Evolutionary conservation across 1,140 invertebrate species (phyloP).

Genomic region (Dryas iulia): DNA sequence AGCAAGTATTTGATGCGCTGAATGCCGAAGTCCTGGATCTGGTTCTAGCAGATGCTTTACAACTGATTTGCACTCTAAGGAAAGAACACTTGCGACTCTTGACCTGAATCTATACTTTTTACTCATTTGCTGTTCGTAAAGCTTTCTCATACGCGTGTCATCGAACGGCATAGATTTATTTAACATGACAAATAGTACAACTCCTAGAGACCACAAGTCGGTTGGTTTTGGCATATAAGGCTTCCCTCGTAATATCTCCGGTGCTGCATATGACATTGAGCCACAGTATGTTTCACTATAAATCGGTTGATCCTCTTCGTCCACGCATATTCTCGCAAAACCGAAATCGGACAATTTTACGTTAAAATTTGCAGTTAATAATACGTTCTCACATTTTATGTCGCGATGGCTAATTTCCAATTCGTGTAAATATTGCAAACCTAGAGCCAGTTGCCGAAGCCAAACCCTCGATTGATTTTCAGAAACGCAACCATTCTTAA

Average conservation of each 20-base stretch:
- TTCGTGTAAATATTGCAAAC: constrained; percentile 86
- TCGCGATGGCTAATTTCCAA: constrained; percentile 88
- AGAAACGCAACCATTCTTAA: constrained; percentile 82
- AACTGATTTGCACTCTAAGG: constrained; percentile 80
- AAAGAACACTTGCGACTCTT: constrained; percentile 77
- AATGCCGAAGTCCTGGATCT: constrained; percentile 67
- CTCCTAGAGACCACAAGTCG: constrained; percentile 86
- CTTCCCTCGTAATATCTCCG: constrained; percentile 84
- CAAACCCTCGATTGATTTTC: constrained; percentile 85
- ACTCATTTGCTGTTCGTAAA: constrained; percentile 83
- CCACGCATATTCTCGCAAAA: constrained; percentile 82
- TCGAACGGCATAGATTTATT: constrained; percentile 92
- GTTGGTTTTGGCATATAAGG: constrained; percentile 84
- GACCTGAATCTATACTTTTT: constrained; percentile 84
- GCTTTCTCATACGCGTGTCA: constrained; percentile 85
- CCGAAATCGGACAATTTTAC: constrained; percentile 91
- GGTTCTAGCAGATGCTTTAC: constrained; percentile 85
- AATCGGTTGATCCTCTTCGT: constrained; percentile 77
- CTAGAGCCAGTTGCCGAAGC: constrained; percentile 85
- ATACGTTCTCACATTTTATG: constrained; percentile 90
- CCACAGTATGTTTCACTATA: constrained; percentile 87
- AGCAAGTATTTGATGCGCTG: constrained; percentile 52
- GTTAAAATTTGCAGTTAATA: constrained; percentile 86
- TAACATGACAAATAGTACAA: constrained; percentile 86
- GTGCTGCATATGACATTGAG: constrained; percentile 86